Conservation (phyloP, 2,113 vertebrate species). For the Heliornis fulica region DNA sequence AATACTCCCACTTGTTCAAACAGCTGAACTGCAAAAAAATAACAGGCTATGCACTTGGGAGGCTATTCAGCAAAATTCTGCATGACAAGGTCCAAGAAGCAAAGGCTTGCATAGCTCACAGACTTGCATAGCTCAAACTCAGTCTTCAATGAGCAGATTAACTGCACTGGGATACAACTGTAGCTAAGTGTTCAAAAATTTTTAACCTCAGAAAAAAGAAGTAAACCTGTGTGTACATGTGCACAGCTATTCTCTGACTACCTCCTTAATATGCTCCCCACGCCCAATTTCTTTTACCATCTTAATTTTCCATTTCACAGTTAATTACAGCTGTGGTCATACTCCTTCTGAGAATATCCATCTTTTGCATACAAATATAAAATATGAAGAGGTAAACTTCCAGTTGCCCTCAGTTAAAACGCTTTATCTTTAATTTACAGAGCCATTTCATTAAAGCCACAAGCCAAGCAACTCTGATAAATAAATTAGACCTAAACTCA, state of each 20-base stretch:
- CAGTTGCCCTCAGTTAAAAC: neutral
- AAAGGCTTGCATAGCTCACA: neutral
- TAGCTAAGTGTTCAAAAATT: neutral
- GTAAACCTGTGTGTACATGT: neutral
- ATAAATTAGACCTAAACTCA: neutral
- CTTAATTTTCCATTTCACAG: neutral
- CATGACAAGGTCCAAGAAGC: neutral
- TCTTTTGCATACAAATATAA: neutral
- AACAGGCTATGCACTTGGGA: neutral
- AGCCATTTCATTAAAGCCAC: neutral
- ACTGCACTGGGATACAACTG: neutral
- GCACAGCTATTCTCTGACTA: neutral
- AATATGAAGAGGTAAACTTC: neutral
- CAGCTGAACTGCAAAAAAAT: neutral
- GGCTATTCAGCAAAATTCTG: conserved; percentile 6
- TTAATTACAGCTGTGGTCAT: neutral
- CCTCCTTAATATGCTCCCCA: neutral
- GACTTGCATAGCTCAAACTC: neutral
- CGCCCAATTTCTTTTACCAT: neutral
- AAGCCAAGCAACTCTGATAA: neutral
- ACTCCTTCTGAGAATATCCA: neutral
- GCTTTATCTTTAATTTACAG: neutral
- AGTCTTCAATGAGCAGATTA: neutral
- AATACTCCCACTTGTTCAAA: neutral
- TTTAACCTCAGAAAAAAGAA: neutral